Evolutionary conservation across 2,888 invertebrate species (phyloP).

Genomic region (Tanytarsus gracilentus): DNA sequence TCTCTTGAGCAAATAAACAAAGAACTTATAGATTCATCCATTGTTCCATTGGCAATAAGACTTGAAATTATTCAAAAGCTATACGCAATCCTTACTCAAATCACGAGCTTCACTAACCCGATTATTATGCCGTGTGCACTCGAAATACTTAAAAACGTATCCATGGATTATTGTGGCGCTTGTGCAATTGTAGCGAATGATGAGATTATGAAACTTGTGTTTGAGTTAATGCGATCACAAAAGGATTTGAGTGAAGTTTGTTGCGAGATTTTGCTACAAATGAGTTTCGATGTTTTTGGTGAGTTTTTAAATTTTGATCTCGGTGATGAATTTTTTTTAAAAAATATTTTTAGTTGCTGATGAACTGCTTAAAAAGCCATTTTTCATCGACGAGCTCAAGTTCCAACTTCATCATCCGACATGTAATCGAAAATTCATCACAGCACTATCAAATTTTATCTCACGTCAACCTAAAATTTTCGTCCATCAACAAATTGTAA

Average conservation of each 20-base stretch:
- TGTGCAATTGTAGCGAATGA: not conserved
- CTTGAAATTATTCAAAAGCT: not conserved
- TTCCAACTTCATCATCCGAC: not conserved
- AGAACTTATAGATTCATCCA: not conserved
- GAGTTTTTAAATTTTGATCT: not conserved
- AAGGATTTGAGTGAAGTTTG: not conserved
- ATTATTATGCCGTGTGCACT: not conserved
- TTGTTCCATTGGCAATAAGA: not conserved
- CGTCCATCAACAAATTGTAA: not conserved
- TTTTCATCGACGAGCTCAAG: not conserved
- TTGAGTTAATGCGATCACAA: not conserved
- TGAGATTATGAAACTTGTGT: not conserved
- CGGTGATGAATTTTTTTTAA: not conserved
- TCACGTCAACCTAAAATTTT: not conserved
- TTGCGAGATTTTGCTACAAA: not conserved
- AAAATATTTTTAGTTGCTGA: not conserved
- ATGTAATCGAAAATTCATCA: not conserved
- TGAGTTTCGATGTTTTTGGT: not conserved
- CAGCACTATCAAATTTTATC: not conserved
- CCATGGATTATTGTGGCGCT: not conserved
- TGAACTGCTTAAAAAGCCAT: not conserved
- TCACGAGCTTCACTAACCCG: not conserved
- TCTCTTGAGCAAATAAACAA: not conserved
- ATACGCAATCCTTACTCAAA: not conserved
- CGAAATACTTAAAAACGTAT: not conserved